Base-by-base conservation (phyloP, 1,140 invertebrate genomes). In the Orussus abietinus region DNA sequence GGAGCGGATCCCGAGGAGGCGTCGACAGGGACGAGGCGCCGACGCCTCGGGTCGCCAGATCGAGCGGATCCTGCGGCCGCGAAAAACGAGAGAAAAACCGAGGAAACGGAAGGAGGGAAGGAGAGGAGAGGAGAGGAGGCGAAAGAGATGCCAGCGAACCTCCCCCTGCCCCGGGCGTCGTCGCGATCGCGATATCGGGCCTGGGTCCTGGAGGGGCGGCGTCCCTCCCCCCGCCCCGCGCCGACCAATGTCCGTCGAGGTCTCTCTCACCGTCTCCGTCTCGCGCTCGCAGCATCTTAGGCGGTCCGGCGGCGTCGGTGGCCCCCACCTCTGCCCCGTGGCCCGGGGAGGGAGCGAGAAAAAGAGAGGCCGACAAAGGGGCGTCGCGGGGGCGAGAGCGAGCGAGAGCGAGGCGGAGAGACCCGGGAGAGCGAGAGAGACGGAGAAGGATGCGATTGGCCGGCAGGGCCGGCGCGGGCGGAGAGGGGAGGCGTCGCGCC, bases 221-320 rank as follows among this genome's bases (percentile, higher is more conserved):
- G 11, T 39, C 38, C 22, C 20, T 39, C 13, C 22, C 17, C 22
- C 7, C 22, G 18, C 9, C 26, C 19, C 13, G 10, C 12, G 22
- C 11, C 22, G 10, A 30, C 28, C 14, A 39, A 39, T 30, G 32
- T 39, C 38, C 20, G 5, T 3, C 22, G 31, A 13, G 12, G 12
- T 33, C 34, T 28, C 20, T 56, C 48, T 29, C 40, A 14, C 20
- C 38, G 48, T 47, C 46, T 48, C 47, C 51, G 44, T 49, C 50
- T 49, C 18, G 30, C 21, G 37, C 21, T 33, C 30, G 30, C 60
- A 59, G 51, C 63, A 53, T 62, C 56, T 60, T 55, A 43, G 62
- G 52, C 60, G 65, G 63, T 65, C 63, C 59, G 64, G 50, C 51
- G 43, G 45, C 47, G 44, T 53, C 53, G 47, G 51, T 51, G 42